A percentile compares a stretch with the other conserved stretches of the same genome.
phyloP scores from a whole-genome alignment of 2,797 vertebrate genomes.

The Falco naumanni region DNA sequence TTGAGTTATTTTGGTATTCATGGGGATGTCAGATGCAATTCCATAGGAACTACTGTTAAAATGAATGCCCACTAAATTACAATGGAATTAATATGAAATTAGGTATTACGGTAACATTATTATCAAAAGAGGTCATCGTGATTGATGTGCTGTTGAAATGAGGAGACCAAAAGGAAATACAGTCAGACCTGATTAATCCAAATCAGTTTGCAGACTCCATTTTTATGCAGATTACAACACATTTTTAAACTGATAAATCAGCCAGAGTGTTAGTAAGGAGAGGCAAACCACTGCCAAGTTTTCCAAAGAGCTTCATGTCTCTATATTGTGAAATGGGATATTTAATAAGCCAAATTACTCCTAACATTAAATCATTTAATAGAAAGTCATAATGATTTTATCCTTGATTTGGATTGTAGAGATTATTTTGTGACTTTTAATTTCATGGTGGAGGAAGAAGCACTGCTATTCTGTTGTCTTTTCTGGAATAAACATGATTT shows the following conservation, averaged over 20 bases:
- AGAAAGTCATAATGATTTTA: background rate
- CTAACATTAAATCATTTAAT: background rate
- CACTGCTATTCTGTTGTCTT: background rate
- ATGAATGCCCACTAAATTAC: slow-evolving; percentile 75
- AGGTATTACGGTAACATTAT: slow-evolving; percentile 74
- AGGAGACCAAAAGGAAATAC: slow-evolving; percentile 73
- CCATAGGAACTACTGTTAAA: slow-evolving; percentile 68
- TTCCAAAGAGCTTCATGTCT: background rate
- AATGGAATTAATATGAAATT: slow-evolving; percentile 78
- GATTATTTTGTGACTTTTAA: background rate
- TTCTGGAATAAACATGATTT: background rate
- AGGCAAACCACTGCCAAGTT: slow-evolving; percentile 3
- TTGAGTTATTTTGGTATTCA: slow-evolving; percentile 70
- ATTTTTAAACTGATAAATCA: slow-evolving; percentile 73
- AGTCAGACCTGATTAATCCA: slow-evolving; percentile 71
- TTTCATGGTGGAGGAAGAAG: background rate
- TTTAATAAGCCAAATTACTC: background rate
- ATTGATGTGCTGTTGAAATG: slow-evolving; percentile 73
- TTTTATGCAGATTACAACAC: slow-evolving; percentile 74
- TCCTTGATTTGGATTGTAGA: background rate
- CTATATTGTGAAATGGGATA: background rate
- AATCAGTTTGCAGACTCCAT: slow-evolving; percentile 64
- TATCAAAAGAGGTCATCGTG: slow-evolving; percentile 76
- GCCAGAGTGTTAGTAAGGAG: background rate
- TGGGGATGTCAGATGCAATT: slow-evolving; percentile 67